Percentiles rank a stretch among this genome's conserved stretches.
Conservation (phyloP, 2,888 invertebrate species). For the Lasioglossum leucozonium region DNA sequence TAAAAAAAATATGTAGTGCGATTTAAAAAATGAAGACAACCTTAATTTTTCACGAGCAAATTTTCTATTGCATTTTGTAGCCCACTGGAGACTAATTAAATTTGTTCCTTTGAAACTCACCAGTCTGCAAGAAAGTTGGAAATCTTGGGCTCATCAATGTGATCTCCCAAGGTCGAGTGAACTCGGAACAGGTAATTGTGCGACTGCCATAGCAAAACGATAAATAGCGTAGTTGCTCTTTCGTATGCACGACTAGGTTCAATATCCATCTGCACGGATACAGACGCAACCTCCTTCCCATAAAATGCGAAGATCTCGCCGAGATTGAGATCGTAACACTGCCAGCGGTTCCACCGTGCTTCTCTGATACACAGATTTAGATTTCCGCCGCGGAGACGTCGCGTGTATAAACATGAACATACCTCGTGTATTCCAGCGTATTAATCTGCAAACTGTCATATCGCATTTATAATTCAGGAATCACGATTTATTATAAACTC, state of each 20-base stretch:
- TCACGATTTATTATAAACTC: not conserved
- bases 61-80: too few species aligned
- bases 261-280: slow-evolving; percentile 69
- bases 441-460: slow-evolving; percentile 29
- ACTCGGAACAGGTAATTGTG: slow-evolving; percentile 18
- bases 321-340: slow-evolving; percentile 80
- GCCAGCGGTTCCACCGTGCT: slow-evolving; percentile 36
- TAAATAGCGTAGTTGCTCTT: slow-evolving; percentile 66
- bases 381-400: slow-evolving; percentile 23
- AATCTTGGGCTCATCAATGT: not conserved
- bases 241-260: slow-evolving; percentile 66
- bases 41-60: too few species aligned
- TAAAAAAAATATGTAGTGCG: too few species aligned
- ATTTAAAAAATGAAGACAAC: too few species aligned
- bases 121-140: not conserved
- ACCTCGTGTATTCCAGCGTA: not conserved
- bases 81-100: too few species aligned
- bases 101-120: not conserved
- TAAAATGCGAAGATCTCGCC: slow-evolving; percentile 75
- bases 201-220: slow-evolving; percentile 51
- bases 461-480: not conserved
- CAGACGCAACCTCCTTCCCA: slow-evolving; percentile 51
- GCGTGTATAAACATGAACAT: slow-evolving; percentile 50
- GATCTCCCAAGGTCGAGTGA: not conserved
- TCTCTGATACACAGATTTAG: slow-evolving; percentile 45